Conservation (phyloP, 1,140 invertebrate species). For the Harlomillsia oculata region DNA sequence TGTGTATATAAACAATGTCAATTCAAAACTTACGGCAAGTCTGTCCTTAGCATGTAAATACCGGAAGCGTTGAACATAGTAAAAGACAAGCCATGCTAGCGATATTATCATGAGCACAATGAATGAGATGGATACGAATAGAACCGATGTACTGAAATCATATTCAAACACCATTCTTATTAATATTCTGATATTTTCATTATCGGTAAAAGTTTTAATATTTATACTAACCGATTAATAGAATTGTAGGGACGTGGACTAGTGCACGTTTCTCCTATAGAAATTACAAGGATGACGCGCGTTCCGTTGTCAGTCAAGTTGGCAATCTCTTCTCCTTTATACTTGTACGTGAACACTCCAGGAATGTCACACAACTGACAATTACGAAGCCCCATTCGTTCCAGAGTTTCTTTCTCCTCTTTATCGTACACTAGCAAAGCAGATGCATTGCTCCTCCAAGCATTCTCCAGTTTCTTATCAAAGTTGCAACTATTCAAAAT, state of each 20-base stretch:
- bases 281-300: conserved; percentile 56
- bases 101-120: conserved; percentile 90
- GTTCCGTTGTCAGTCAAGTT: conserved; percentile 55
- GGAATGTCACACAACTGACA: conserved; percentile 50
- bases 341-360: conserved; percentile 63
- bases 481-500: conserved; percentile 51
- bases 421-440: conserved; percentile 68
- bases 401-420: conserved; percentile 50
- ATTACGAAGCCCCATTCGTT: conserved; percentile 56
- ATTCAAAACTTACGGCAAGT: conserved; percentile 54
- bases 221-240: conserved; percentile 50
- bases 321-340: conserved; percentile 61
- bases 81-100: conserved; percentile 85
- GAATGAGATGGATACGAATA: conserved; percentile 89
- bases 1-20: background rate
- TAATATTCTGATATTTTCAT: no score
- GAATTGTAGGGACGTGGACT: conserved; percentile 44
- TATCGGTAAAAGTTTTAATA: conserved; percentile 30
- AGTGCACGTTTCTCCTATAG: conserved; percentile 49
- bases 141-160: conserved; percentile 68
- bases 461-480: conserved; percentile 63
- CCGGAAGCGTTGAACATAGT: conserved; percentile 83
- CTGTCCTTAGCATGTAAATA: conserved; percentile 84
- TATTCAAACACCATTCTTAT: no score
- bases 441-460: conserved; percentile 55